phyloP scores from a whole-genome alignment of 2,797 vertebrate species.

The Paedocypris micromegethes region DNA sequence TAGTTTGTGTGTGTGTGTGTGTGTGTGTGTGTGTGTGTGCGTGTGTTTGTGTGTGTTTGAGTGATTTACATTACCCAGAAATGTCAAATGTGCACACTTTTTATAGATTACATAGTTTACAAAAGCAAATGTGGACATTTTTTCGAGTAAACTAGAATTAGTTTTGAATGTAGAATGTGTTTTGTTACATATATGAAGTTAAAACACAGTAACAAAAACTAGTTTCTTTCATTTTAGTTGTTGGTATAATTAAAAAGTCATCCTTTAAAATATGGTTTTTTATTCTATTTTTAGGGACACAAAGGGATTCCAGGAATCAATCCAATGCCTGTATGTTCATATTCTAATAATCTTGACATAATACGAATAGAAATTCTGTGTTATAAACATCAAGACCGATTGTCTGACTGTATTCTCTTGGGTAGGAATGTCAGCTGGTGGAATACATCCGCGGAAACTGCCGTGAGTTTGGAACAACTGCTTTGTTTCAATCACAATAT shows the following conservation, averaged over 20 bases:
- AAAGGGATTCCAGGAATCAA: conserved; percentile 65
- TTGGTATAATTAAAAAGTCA: neutral
- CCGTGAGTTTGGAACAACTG: conserved; percentile 60
- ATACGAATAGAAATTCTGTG: conserved; percentile 1
- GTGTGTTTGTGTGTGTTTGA: too few relatives aligned
- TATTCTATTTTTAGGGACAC: conserved; percentile 64
- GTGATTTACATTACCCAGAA: neutral
- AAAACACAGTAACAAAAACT: too few relatives aligned
- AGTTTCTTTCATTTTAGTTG: neutral
- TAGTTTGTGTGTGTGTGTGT: neutral
- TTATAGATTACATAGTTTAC: neutral
- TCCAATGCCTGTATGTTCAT: conserved; percentile 67
- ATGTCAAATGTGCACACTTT: neutral
- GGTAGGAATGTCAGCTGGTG: conserved; percentile 79
- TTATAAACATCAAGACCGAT: neutral
- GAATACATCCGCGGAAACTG: conserved; percentile 75
- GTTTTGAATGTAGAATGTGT: neutral
- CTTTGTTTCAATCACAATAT: too few relatives aligned
- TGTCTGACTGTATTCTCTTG: neutral
- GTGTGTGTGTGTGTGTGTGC: too few relatives aligned
- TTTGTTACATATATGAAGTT: too few relatives aligned
- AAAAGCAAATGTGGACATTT: neutral
- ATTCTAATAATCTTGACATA: neutral
- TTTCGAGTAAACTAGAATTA: neutral
- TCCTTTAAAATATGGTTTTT: too few relatives aligned